Conservation (phyloP, 2,797 vertebrate genomes). For the Sebastes itinus region DNA sequence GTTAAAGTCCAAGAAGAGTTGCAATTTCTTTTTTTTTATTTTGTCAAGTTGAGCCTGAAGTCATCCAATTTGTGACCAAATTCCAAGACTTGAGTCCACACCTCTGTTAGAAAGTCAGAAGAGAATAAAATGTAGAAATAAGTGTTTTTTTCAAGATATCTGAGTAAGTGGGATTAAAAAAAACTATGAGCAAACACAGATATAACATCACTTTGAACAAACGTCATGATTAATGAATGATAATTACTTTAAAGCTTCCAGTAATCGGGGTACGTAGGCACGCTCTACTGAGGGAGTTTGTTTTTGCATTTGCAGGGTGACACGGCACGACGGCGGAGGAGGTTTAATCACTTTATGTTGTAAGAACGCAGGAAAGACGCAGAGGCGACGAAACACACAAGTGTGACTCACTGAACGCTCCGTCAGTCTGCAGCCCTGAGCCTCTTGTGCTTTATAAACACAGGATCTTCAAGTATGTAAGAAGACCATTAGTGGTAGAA, state of each 20-base stretch:
- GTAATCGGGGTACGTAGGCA: not conserved
- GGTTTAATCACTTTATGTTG: not conserved
- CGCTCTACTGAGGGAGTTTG: not conserved
- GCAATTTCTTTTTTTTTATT: not conserved
- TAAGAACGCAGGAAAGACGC: not conserved
- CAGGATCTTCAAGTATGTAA: not conserved
- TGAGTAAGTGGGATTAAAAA: not conserved
- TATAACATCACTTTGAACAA: not conserved
- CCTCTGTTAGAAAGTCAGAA: not conserved
- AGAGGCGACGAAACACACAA: not conserved
- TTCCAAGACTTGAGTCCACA: no score
- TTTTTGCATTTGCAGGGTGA: not conserved
- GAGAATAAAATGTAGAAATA: not conserved
- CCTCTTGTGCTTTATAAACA: constrained; percentile 34
- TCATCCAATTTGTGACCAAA: no score
- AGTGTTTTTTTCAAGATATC: no score
- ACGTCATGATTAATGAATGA: not conserved
- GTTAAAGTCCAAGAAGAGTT: no score
- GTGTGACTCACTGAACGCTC: not conserved
- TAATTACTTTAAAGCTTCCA: not conserved
- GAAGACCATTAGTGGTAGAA: constrained; percentile 27
- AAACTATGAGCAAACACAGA: not conserved
- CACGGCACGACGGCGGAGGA: not conserved
- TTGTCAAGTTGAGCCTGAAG: no score
- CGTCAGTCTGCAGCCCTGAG: not conserved